Conservation (phyloP, 2,113 vertebrate species). For the Cephalopholis sonnerati region DNA sequence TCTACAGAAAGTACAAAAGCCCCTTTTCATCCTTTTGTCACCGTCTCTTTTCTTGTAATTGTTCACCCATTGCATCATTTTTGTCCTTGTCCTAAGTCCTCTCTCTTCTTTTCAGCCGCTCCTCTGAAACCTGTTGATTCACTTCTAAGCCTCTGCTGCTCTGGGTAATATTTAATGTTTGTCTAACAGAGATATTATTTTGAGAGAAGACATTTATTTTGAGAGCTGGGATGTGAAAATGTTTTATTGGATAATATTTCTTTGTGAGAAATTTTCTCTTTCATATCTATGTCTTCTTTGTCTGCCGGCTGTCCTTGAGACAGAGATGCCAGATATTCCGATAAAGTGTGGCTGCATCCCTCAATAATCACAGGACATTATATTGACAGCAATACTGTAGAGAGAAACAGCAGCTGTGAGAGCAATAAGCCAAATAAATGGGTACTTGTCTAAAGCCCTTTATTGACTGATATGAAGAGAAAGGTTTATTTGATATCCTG, state of each 20-base stretch:
- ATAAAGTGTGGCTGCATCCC: constrained; percentile 48
- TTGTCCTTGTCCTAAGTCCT: neutral
- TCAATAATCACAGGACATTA: constrained; percentile 65
- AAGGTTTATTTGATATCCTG: constrained; percentile 44
- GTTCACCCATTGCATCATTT: neutral
- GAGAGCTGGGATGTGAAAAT: constrained; percentile 28
- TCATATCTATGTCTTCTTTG: neutral
- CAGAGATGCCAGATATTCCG: constrained; percentile 36
- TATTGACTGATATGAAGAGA: constrained; percentile 48
- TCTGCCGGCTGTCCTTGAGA: constrained; percentile 53
- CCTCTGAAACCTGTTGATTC: constrained; percentile 14
- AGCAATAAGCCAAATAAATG: constrained; percentile 58
- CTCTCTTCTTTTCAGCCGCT: neutral
- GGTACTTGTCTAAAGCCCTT: constrained; percentile 50
- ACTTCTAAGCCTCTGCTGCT: constrained; percentile 13
- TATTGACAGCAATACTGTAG: constrained; percentile 53
- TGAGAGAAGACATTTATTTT: constrained; percentile 49
- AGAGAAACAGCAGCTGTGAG: constrained; percentile 17
- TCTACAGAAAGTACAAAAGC: neutral
- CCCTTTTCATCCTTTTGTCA: neutral
- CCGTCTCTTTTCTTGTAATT: neutral
- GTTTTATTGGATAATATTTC: constrained; percentile 65
- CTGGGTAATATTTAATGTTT: constrained; percentile 32
- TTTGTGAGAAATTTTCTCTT: constrained; percentile 14
- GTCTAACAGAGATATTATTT: constrained; percentile 51